Evolutionary conservation across 2,797 vertebrate species (phyloP), one percentile per base, ranked within the genome.

Genomic region (Stomatorhinus walkeri): DNA sequence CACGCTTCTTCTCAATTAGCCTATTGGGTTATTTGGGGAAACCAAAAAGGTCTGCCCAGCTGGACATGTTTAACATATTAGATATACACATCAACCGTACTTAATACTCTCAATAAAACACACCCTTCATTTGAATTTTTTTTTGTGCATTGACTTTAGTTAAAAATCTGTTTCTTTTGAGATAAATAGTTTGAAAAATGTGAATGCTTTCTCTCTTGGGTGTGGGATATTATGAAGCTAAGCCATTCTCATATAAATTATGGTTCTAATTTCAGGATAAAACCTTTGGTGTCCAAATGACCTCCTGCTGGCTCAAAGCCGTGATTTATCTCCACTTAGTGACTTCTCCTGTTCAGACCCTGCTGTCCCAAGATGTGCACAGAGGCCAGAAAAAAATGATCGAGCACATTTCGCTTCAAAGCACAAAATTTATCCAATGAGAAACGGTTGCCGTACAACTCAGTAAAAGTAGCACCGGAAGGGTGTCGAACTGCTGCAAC

Each of bases 61-160:
- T 85, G 16, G n/a, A 22, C 46, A 81, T 81, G 19, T 81, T 46
- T 43, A n/a, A n/a, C 7, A 19, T 81, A n/a, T 81, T 19, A 46
- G 19, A 81, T 46, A 79, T 81, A 46, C 40, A 81, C 40, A 8
- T 85, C 46, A 36, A 32, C 7, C 52, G 1, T 54, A 52, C 24
- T 54, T 54, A 56, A 43, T 87, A 56, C 16, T 46, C 16, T 43
- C 40, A 81, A 28, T 59, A 16, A 87, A 89, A 87, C 40, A 28
- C 84, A 87, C n/a, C 88, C 88, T 87, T 89, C 88, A 89, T 89
- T 89, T 89, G 84, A 87, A 87, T 89, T 85, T 51, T 85, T 51
- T 89, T 87, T 54, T 54, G 48, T 86, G 49, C 49, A 59, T 48
- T 43, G 68, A 64, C 28, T 86, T 79, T 87, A 68, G 19, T 40